Base-by-base conservation (phyloP, 2,113 vertebrate species). In the Elanoides forficatus region DNA sequence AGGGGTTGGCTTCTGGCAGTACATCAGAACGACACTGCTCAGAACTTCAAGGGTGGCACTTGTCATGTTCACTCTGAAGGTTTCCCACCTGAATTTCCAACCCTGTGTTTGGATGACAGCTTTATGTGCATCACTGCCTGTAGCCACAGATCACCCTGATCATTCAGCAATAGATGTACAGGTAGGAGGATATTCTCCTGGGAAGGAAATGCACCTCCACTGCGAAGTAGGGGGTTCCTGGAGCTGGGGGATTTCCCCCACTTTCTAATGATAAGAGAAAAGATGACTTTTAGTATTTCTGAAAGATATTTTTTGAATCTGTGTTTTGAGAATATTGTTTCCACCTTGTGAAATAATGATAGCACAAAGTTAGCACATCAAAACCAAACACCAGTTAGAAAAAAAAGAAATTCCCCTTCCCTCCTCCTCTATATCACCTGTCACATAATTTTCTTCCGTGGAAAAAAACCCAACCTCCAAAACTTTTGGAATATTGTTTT, bases 151-250 rank as follows among this genome's bases (percentile, higher is more conserved):
- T 40, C 34, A 47, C 26, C 90, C 40, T 19, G 38, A n/a, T 73
- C 45, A 26, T 0, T 3, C 16, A 42, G 30, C 3, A 1, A 19
- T 2, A 38, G 43, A 58, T 20, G 15, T 30, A 8, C 43, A 47
- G 34, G 38, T 25, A 25, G 52, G 38, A 59, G 3, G 34, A 53
- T 43, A 36, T 27, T 62, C 25, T 29, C 52, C 21, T 36, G 55
- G 42, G 40, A 62, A 21, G n/a, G 22, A 56, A 48, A 6, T 17
- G 26, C 0, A 0, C 26, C 63, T 78, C 40, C 30, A 22, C 30
- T 42, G 34, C 6, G 7, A 38, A 43, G 7, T 48, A 12, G 7
- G 16, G 15, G 8, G 20, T 47, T 67, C 29, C 67, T 67, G 60
- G 34, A 59, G 38, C 11, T 26, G 23, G 23, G 34, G 7, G 7